Evolutionary conservation across 2,797 vertebrate species (phyloP).

Genomic region (Poeciliopsis infans): DNA sequence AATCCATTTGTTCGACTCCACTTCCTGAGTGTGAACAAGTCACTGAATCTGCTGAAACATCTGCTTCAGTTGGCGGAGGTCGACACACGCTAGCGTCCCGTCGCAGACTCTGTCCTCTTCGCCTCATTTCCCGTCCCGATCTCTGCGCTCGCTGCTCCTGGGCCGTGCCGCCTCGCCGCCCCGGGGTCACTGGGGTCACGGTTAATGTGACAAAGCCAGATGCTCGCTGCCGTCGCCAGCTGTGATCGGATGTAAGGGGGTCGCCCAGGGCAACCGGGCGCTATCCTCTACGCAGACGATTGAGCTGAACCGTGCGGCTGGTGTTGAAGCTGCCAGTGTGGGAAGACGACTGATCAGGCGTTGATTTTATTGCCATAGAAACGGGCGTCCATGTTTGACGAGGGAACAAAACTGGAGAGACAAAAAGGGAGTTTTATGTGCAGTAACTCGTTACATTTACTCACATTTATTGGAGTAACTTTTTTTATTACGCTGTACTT

Average conservation of each 20-base stretch:
- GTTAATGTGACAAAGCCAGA: conserved; percentile 74
- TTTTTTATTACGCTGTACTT: too few species aligned
- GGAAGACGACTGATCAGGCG: conserved; percentile 3
- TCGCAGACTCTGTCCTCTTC: conserved; percentile 32
- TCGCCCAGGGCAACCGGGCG: conserved; percentile 36
- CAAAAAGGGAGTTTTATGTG: conserved; percentile 31
- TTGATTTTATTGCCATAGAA: conserved; percentile 24
- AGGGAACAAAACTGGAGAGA: background rate
- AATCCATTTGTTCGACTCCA: background rate
- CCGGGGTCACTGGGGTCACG: conserved; percentile 59
- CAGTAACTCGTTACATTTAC: too few species aligned
- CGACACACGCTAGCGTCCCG: conserved; percentile 6
- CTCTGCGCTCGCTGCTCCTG: conserved; percentile 16
- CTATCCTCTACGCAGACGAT: conserved; percentile 53
- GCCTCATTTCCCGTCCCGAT: conserved; percentile 47
- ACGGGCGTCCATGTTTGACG: background rate
- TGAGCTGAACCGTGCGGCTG: conserved; percentile 33
- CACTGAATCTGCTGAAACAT: conserved; percentile 61
- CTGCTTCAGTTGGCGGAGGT: conserved; percentile 54
- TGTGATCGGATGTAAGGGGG: conserved; percentile 69
- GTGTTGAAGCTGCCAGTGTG: conserved; percentile 28
- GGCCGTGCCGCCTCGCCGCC: conserved; percentile 44
- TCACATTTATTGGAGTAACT: too few species aligned
- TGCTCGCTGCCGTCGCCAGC: conserved; percentile 64
- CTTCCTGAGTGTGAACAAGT: conserved; percentile 20